These are phyloP conservation scores for Acrobasis repandana DNA, from an alignment of 2,888 invertebrate genomes.

Conservation along the genomic window DNA sequence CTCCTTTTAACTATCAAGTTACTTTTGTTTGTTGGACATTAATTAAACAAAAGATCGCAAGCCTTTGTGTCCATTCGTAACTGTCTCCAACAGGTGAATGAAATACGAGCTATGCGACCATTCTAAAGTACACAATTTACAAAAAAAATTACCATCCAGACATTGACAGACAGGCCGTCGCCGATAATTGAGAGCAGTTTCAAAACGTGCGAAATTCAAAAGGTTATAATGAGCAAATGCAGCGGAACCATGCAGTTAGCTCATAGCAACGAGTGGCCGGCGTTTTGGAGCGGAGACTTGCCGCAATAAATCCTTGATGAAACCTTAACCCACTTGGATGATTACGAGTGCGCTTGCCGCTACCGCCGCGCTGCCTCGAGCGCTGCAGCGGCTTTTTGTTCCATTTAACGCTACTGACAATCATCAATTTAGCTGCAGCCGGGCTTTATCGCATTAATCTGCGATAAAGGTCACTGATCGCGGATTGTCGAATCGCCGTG, in stretches of 20 bases:
- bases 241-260: conserved; percentile 78
- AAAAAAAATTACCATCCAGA: conserved; percentile 44
- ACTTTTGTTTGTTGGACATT: conserved; percentile 73
- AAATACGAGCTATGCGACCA: conserved; percentile 46
- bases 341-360: conserved; percentile 72
- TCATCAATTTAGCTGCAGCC: conserved; percentile 6
- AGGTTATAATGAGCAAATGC: conserved; percentile 69
- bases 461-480: conserved; percentile 41
- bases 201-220: conserved; percentile 49
- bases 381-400: conserved; percentile 62
- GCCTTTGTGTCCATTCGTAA: conserved; percentile 55
- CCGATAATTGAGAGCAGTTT: conserved; percentile 51
- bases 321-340: conserved; percentile 83
- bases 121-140: conserved; percentile 33
- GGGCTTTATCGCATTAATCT: conserved; percentile 19
- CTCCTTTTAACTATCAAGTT: conserved; percentile 69
- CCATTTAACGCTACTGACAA: conserved; percentile 38
- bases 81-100: conserved; percentile 61
- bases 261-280: conserved; percentile 74
- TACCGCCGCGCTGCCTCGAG: conserved; percentile 57
- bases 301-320: conserved; percentile 82
- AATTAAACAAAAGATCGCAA: conserved; percentile 76
- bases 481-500: conserved; percentile 45
- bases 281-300: conserved; percentile 82
- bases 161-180: conserved; percentile 61